These are phyloP conservation scores for Xestia c-nigrum DNA, from an alignment of 2,888 invertebrate species.

Conservation along the genomic window DNA sequence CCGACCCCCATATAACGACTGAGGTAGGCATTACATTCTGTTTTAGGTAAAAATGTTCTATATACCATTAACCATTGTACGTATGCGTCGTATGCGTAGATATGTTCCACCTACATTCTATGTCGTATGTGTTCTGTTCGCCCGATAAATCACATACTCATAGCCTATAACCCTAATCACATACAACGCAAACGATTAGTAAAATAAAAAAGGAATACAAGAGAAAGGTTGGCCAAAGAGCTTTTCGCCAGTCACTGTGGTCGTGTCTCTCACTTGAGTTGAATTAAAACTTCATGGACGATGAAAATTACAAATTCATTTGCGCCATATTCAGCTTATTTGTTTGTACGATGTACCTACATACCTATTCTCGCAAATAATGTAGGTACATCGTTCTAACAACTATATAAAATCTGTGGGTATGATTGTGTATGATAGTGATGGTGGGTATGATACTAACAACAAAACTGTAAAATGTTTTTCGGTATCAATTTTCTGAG, in stretches of 20 bases:
- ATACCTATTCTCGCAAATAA: background rate
- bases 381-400: background rate
- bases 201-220: too few relatives aligned
- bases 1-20: background rate
- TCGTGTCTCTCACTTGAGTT: background rate
- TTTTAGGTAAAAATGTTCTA: background rate
- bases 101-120: slow-evolving; percentile 3
- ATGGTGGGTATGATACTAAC: background rate
- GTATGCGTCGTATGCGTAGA: too few relatives aligned
- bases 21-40: background rate
- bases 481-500: background rate
- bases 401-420: background rate
- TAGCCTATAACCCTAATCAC: background rate
- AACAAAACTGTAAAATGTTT: background rate
- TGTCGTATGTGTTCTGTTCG: background rate
- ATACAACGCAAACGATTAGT: background rate
- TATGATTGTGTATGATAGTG: background rate
- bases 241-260: background rate
- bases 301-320: background rate
- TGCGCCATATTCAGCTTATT: too few relatives aligned
- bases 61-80: too few relatives aligned
- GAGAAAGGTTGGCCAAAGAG: background rate
- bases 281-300: background rate
- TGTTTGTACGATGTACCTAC: background rate
- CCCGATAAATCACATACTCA: background rate